A percentile compares a stretch with the other conserved stretches of the same genome.
Conservation (phyloP, 2,888 invertebrate species). For the Mimas tiliae region DNA sequence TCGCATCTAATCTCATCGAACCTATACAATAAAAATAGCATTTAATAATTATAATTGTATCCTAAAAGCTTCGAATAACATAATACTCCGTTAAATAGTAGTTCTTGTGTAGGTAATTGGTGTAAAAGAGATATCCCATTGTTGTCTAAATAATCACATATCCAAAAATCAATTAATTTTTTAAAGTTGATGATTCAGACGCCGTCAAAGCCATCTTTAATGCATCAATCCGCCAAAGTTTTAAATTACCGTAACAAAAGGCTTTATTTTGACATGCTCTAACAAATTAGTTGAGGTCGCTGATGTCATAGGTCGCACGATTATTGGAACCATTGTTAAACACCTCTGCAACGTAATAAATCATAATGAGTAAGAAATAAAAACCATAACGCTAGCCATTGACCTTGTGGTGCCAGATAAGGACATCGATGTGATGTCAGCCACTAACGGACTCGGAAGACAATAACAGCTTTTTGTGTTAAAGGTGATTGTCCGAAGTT, state of each 20-base stretch:
- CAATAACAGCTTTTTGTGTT: slow-evolving; percentile 36
- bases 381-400: slow-evolving; percentile 44
- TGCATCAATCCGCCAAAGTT: slow-evolving; percentile 16
- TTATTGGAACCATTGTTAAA: slow-evolving; percentile 64
- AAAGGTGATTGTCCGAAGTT: slow-evolving; percentile 46
- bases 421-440: slow-evolving; percentile 39
- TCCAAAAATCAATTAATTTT: slow-evolving; percentile 5
- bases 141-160: too few species aligned
- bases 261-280: slow-evolving; percentile 59
- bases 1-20: too few species aligned
- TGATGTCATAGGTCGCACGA: slow-evolving; percentile 74
- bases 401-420: slow-evolving; percentile 61
- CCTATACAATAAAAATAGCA: too few species aligned
- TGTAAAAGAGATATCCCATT: too few species aligned
- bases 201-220: not conserved
- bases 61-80: too few species aligned
- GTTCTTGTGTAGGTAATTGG: too few species aligned
- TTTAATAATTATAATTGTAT: too few species aligned
- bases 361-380: slow-evolving; percentile 60
- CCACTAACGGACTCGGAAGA: slow-evolving; percentile 33
- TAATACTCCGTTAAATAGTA: too few species aligned
- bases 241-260: slow-evolving; percentile 46
- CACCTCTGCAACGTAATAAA: slow-evolving; percentile 56
- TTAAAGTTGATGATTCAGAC: not conserved
- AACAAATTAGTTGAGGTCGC: slow-evolving; percentile 52